Conservation (phyloP, 2,113 vertebrate genomes). For the Fregetta grallaria region DNA sequence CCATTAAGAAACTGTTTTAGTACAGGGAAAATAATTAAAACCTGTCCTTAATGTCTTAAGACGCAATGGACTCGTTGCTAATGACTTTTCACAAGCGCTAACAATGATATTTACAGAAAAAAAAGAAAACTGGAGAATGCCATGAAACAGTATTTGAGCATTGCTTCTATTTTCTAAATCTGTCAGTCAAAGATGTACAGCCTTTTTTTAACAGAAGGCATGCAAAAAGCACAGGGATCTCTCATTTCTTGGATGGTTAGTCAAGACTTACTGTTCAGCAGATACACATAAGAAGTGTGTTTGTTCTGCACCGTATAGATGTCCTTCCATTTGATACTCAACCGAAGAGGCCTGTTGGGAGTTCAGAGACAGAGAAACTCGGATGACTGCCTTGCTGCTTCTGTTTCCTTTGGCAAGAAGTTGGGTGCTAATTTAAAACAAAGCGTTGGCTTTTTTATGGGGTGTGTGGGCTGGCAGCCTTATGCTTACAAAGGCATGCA, state of each 20-base stretch:
- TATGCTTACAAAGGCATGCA: neutral
- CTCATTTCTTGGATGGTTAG: neutral
- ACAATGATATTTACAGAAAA: neutral
- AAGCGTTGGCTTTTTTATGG: neutral
- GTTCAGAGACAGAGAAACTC: neutral
- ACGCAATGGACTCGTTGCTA: fast-evolving
- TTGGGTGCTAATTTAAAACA: slow-evolving; percentile 11
- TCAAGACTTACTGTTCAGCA: neutral
- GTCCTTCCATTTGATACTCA: neutral
- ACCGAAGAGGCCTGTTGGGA: neutral
- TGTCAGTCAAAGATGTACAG: neutral
- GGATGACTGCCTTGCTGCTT: neutral
- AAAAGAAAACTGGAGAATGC: neutral
- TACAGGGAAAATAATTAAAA: neutral
- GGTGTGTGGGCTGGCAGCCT: neutral
- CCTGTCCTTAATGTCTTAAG: neutral
- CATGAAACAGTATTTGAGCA: neutral
- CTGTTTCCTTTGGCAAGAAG: neutral
- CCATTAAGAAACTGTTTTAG: neutral
- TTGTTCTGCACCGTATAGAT: neutral
- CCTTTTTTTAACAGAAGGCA: neutral
- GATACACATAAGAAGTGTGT: neutral
- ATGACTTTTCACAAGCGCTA: neutral
- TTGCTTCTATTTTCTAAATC: neutral
- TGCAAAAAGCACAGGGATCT: neutral